Conservation (phyloP, 2,888 invertebrate genomes). For the Synergus umbraculus region DNA sequence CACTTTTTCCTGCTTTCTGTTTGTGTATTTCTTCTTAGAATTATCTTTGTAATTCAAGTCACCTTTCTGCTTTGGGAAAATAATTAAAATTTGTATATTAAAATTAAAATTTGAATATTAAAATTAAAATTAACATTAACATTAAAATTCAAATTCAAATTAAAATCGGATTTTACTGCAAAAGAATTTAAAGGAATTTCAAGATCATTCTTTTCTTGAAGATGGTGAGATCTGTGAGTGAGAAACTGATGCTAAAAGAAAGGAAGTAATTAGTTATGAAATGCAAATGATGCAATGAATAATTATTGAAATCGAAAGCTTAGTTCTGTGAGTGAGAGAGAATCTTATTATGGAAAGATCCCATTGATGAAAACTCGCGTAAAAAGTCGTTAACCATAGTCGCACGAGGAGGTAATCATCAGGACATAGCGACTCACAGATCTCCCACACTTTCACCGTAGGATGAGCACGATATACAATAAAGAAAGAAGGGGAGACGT, state of each 20-base stretch:
- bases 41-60: not conserved
- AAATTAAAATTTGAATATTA: no score
- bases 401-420: conserved; percentile 51
- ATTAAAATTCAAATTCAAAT: no score
- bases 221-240: conserved; percentile 34
- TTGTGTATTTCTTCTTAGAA: not conserved
- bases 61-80: no score
- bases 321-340: not conserved
- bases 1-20: conserved; percentile 23
- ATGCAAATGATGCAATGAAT: conserved; percentile 27
- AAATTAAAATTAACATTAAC: no score
- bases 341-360: conserved; percentile 35
- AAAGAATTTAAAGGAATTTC: no score
- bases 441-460: conserved; percentile 63
- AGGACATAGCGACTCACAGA: conserved; percentile 45
- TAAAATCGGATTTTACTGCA: no score
- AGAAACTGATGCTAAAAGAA: conserved; percentile 43
- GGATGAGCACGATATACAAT: conserved; percentile 37
- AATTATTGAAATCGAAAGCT: conserved; percentile 35
- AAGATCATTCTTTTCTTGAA: not conserved
- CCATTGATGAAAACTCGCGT: conserved; percentile 48
- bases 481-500: conserved; percentile 37
- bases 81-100: no score
- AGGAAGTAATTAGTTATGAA: conserved; percentile 12
- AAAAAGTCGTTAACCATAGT: conserved; percentile 53